A percentile compares a stretch with the other conserved stretches of the same genome.
Evolutionary conservation across 2,888 invertebrate genomes (phyloP).

Genomic region (Omphaloscelis lunosa): DNA sequence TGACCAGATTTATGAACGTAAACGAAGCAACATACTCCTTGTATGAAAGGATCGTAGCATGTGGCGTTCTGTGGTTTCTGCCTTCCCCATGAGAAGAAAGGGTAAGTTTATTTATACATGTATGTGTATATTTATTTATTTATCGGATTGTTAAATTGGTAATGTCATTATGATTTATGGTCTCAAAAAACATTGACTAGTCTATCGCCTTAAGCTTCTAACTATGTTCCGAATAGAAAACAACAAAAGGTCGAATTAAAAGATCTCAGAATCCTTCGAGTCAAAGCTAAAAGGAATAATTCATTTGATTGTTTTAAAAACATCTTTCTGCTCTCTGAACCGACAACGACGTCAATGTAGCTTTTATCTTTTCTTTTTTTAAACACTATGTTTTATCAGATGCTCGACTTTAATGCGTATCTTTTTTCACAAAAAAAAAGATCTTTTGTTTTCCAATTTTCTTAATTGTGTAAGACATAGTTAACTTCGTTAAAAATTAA

Average conservation of each 20-base stretch:
- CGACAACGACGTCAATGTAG: conserved; percentile 21
- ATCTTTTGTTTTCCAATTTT: conserved; percentile 4
- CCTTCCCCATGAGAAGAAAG: not conserved
- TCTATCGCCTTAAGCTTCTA: not conserved
- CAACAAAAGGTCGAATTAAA: conserved; percentile 25
- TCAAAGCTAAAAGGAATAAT: conserved; percentile 34
- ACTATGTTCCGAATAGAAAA: conserved; percentile 2
- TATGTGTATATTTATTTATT: too few species aligned
- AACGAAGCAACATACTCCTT: not conserved
- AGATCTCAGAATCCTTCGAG: not conserved
- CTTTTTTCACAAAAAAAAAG: conserved; percentile 3
- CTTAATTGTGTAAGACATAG: conserved; percentile 16
- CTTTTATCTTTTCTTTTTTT: conserved; percentile 46
- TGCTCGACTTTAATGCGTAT: conserved; percentile 18
- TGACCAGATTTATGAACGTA: too few species aligned
- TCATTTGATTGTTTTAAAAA: conserved; percentile 29
- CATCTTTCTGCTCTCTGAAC: conserved; percentile 25
- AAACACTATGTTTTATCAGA: conserved; percentile 30
- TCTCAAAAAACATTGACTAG: not conserved
- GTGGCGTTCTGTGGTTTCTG: not conserved
- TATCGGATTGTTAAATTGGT: too few species aligned
- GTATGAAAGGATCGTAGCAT: not conserved
- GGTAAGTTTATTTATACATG: too few species aligned
- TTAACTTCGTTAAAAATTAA: conserved; percentile 34
- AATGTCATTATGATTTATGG: too few species aligned